Percentiles rank a stretch among this genome's conserved stretches.
Evolutionary conservation across 2,113 vertebrate genomes (phyloP).

Genomic region (Ceyx melanurus): DNA sequence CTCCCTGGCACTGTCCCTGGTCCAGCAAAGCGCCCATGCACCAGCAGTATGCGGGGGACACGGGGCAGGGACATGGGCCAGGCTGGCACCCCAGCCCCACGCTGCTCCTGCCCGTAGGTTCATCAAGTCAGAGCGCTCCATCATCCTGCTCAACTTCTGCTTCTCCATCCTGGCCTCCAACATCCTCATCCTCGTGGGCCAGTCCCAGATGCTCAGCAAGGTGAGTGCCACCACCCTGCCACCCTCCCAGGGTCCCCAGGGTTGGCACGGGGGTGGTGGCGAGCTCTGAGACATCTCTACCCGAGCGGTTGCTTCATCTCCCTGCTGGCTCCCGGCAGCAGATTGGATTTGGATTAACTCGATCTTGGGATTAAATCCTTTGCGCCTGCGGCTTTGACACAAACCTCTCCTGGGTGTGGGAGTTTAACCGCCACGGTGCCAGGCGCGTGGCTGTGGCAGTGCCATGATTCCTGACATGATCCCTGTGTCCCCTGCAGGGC

Average conservation of each 20-base stretch:
- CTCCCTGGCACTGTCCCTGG: not conserved
- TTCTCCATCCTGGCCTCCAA: constrained; percentile 98
- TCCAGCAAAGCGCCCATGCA: fast-evolving
- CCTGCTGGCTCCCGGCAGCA: not conserved
- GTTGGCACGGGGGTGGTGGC: fast-evolving
- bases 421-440: not conserved
- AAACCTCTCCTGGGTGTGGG: not conserved
- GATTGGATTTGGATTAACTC: constrained; percentile 60
- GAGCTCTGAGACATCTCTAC: not conserved
- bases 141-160: constrained; percentile 97
- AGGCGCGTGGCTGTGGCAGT: fast-evolving
- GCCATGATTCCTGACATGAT: not conserved
- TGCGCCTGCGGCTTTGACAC: not conserved
- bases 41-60: not conserved
- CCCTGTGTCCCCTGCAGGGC: constrained; percentile 65
- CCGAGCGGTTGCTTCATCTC: fast-evolving
- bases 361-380: constrained; percentile 22
- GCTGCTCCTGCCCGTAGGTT: constrained; percentile 77
- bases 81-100: not conserved
- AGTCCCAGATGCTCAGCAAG: constrained; percentile 97
- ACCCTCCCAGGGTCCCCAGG: fast-evolving
- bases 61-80: not conserved
- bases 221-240: constrained; percentile 66
- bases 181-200: constrained; percentile 94
- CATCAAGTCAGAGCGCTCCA: constrained; percentile 95